Conservation (phyloP, 2,888 invertebrate genomes). For the Scaptomyza caliginosa region DNA sequence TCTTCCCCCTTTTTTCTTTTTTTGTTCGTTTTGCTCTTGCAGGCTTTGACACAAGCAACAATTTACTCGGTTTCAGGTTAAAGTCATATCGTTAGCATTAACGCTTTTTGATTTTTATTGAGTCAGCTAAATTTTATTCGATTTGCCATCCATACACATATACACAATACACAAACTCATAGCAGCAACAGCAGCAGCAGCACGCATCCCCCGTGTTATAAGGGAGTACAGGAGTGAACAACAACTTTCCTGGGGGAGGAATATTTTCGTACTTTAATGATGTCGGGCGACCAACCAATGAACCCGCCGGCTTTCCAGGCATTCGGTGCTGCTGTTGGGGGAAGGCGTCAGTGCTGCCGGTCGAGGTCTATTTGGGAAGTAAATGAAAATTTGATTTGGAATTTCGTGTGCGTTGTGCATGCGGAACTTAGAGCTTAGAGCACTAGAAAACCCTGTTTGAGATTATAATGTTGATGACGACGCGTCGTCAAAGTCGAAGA, state of each 20-base stretch:
- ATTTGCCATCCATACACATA: constrained; percentile 71
- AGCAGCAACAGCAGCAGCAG: constrained; percentile 18
- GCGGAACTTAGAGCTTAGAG: constrained; percentile 43
- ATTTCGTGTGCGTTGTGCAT: constrained; percentile 63
- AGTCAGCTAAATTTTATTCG: constrained; percentile 84
- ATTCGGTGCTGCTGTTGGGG: constrained; percentile 22
- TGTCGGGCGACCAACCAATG: constrained; percentile 75
- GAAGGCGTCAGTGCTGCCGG: constrained; percentile 5
- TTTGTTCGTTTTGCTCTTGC: no score
- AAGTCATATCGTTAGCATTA: constrained; percentile 84
- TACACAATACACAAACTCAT: constrained; percentile 31
- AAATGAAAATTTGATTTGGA: constrained; percentile 82
- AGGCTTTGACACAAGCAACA: constrained; percentile 78
- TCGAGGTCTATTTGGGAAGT: constrained; percentile 75
- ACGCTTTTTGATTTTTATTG: constrained; percentile 84
- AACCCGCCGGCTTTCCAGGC: constrained; percentile 58
- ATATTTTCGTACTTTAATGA: constrained; percentile 77
- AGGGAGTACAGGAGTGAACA: constrained; percentile 39
- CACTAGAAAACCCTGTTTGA: constrained; percentile 32
- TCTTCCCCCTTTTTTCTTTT: constrained; percentile 32
- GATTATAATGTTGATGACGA: constrained; percentile 68
- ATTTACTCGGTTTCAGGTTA: constrained; percentile 80
- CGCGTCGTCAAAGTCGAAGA: constrained; percentile 77
- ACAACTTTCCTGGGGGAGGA: constrained; percentile 71
- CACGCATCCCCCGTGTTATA: constrained; percentile 51